These are phyloP conservation scores for Pseudonaja textilis DNA, from an alignment of 2,113 vertebrate genomes.

Conservation along the genomic window DNA sequence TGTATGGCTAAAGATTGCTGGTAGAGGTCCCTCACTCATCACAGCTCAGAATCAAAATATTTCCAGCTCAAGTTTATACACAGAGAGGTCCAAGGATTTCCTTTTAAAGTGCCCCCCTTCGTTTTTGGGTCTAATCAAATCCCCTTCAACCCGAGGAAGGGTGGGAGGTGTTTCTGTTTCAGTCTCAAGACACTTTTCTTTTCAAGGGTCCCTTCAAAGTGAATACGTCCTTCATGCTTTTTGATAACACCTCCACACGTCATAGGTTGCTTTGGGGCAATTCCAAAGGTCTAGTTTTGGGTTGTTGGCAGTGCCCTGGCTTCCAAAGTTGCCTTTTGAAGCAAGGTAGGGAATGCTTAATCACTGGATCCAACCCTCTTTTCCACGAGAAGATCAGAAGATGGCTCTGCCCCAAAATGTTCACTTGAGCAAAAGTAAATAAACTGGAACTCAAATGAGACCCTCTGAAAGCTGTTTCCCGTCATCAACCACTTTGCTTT, in stretches of 20 bases:
- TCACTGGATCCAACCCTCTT: neutral
- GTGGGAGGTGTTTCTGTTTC: slow-evolving; percentile 3
- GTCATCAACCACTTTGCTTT: neutral
- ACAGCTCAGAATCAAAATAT: neutral
- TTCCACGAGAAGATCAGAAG: slow-evolving; percentile 4
- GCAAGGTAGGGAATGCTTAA: neutral
- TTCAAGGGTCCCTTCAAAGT: slow-evolving; percentile 26
- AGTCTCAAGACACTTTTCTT: neutral
- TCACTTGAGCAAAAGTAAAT: slow-evolving; percentile 7
- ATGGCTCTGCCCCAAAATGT: neutral
- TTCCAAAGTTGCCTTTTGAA: neutral
- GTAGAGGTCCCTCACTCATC: neutral
- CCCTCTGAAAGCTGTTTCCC: neutral
- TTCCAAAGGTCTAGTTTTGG: neutral
- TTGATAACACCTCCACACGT: neutral
- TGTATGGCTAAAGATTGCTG: neutral
- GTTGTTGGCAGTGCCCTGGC: neutral
- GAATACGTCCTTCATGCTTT: neutral
- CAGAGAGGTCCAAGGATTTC: neutral
- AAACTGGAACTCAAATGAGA: neutral
- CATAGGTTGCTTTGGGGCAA: neutral
- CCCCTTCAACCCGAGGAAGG: neutral
- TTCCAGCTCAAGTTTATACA: neutral
- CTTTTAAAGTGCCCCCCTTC: slow-evolving; percentile 4
- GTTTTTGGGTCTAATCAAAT: neutral